Conservation (phyloP, 2,888 invertebrate species). For the Megamerina dolium region DNA sequence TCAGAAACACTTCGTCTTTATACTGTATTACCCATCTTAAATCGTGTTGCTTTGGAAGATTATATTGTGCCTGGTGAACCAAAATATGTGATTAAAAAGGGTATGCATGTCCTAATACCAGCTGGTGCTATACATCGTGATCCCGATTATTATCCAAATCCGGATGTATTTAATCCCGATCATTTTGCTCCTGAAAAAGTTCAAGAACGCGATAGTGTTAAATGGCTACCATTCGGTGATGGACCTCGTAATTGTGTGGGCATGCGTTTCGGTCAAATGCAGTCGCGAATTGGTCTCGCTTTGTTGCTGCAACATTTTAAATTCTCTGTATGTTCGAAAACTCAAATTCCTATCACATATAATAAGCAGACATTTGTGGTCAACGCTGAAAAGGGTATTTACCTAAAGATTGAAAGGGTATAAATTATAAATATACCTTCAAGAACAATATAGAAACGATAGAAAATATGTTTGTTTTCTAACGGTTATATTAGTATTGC, state of each 20-base stretch:
- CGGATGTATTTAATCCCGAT: slow-evolving; percentile 58
- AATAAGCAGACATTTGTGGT: slow-evolving; percentile 24
- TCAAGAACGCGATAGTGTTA: slow-evolving; percentile 47
- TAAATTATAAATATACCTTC: too few relatives aligned
- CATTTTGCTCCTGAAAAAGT: slow-evolving; percentile 56
- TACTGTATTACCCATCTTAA: slow-evolving; percentile 53
- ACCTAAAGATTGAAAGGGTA: slow-evolving; percentile 23
- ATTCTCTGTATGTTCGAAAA: slow-evolving; percentile 30
- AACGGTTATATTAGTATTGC: too few relatives aligned
- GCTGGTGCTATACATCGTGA: slow-evolving; percentile 57
- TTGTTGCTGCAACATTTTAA: slow-evolving; percentile 33
- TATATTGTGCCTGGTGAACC: slow-evolving; percentile 51
- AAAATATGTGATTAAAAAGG: slow-evolving; percentile 52
- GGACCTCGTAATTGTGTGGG: slow-evolving; percentile 46
- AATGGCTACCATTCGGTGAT: slow-evolving; percentile 44
- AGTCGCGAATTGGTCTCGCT: slow-evolving; percentile 34
- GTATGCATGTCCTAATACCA: slow-evolving; percentile 53
- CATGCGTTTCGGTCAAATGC: slow-evolving; percentile 43
- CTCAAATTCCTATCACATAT: slow-evolving; percentile 32
- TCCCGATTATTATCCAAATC: slow-evolving; percentile 56
- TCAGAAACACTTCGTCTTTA: slow-evolving; percentile 52
- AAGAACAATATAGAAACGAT: too few relatives aligned
- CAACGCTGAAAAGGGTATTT: slow-evolving; percentile 27
- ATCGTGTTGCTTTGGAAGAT: slow-evolving; percentile 52
- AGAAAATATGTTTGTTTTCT: too few relatives aligned